phyloP scores from a whole-genome alignment of 2,888 invertebrate species.

The Latrodectus hesperus region DNA sequence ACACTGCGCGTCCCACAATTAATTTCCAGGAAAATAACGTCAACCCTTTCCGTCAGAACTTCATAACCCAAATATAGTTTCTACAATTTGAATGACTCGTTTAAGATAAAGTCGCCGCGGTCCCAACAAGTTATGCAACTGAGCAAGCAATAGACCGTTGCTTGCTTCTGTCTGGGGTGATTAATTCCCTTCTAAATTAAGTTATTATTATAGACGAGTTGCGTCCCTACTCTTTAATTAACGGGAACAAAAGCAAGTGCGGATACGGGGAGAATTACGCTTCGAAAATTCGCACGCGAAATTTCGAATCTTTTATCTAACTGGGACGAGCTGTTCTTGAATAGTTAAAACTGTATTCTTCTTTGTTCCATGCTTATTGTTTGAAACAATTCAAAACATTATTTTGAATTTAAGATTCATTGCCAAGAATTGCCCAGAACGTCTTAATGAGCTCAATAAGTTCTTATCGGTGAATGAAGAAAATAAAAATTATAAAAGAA shows the following conservation, averaged over 20 bases:
- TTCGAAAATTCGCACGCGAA: not conserved
- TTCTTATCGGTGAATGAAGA: too few relatives aligned
- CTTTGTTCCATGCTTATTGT: too few relatives aligned
- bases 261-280: conserved; percentile 16
- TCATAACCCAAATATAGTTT: conserved; percentile 7
- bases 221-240: conserved; percentile 35
- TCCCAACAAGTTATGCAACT: too few relatives aligned
- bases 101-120: conserved; percentile 10
- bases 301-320: too few relatives aligned
- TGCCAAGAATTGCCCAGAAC: too few relatives aligned
- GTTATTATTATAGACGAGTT: conserved; percentile 51
- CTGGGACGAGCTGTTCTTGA: too few relatives aligned
- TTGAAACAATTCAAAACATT: too few relatives aligned
- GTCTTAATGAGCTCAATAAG: too few relatives aligned
- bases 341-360: too few relatives aligned
- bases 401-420: too few relatives aligned
- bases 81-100: not conserved
- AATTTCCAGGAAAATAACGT: not conserved
- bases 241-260: conserved; percentile 14
- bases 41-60: not conserved
- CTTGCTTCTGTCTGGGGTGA: conserved; percentile 11
- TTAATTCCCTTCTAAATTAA: conserved; percentile 53
- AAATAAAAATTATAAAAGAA: too few relatives aligned
- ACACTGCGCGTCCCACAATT: not conserved
- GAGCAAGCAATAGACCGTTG: not conserved